phyloP scores from a whole-genome alignment of 2,797 vertebrate species.

The Chromis chromis region DNA sequence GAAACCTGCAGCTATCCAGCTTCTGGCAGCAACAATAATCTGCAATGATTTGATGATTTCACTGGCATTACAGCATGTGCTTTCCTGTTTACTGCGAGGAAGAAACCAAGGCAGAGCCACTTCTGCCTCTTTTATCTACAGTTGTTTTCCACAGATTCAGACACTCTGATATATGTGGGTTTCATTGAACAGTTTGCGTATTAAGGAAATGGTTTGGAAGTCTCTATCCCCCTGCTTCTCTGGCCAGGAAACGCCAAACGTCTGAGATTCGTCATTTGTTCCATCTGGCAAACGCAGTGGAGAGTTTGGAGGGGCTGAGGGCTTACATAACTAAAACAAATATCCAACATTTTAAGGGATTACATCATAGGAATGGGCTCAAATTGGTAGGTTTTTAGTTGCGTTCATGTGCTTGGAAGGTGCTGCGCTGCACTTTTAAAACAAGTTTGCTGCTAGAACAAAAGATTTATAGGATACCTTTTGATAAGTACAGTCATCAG shows the following conservation, averaged over 20 bases:
- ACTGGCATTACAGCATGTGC: conserved; percentile 26
- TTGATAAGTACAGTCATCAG: background rate
- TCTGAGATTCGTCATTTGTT: conserved; percentile 80
- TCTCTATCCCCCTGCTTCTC: conserved; percentile 34
- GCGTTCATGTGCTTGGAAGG: conserved; percentile 24
- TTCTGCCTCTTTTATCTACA: conserved; percentile 31
- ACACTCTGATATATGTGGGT: conserved; percentile 42
- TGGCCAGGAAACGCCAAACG: conserved; percentile 72
- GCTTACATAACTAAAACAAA: conserved; percentile 84
- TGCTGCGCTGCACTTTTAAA: conserved; percentile 2
- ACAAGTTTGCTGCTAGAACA: conserved; percentile 6
- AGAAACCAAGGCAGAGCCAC: conserved; percentile 4
- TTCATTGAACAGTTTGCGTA: conserved; percentile 66
- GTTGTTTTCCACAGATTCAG: conserved; percentile 56
- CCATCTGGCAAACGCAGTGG: conserved; percentile 75
- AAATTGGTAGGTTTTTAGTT: conserved; percentile 36
- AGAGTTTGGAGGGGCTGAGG: conserved; percentile 63
- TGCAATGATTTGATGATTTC: conserved; percentile 26
- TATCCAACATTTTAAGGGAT: conserved; percentile 76
- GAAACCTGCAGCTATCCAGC: conserved; percentile 38
- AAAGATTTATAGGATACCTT: background rate
- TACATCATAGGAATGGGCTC: conserved; percentile 75
- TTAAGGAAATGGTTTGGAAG: conserved; percentile 68
- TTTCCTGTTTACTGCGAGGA: conserved; percentile 1
- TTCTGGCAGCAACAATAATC: conserved; percentile 30